Evolutionary conservation across 1,140 invertebrate species (phyloP).

Genomic region (Aphelinus atriplicis): DNA sequence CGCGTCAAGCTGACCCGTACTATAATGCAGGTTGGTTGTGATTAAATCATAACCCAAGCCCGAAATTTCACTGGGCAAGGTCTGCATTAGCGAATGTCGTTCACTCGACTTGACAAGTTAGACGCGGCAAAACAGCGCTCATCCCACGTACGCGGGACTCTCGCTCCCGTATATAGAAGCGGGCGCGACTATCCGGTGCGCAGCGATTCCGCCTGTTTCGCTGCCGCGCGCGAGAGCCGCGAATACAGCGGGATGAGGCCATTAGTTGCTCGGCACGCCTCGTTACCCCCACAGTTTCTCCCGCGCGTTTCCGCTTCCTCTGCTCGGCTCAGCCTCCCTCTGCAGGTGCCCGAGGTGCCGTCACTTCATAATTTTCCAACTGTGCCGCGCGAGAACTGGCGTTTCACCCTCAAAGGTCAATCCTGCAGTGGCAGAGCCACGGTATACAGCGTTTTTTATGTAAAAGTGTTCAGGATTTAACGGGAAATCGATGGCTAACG

Average conservation of each 20-base stretch:
- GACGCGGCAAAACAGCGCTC: neutral
- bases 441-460: no score
- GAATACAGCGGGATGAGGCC: constrained; percentile 6
- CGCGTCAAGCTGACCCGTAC: no score
- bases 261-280: constrained; percentile 33
- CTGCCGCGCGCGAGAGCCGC: neutral
- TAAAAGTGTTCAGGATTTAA: no score
- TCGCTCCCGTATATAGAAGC: neutral
- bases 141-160: neutral
- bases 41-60: no score
- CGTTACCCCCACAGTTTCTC: constrained; percentile 19
- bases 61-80: no score
- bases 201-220: constrained; percentile 12
- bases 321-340: constrained; percentile 5
- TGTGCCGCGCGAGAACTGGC: no score
- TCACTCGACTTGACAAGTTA: neutral
- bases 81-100: no score
- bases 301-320: neutral
- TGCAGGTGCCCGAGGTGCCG: neutral
- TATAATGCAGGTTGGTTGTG: no score
- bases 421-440: no score
- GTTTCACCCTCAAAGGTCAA: no score
- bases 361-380: constrained; percentile 5
- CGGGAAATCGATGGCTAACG: no score
- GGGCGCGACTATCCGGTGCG: neutral